phyloP scores from a whole-genome alignment of 2,797 vertebrate genomes.

The Tympanoctomys barrerae region DNA sequence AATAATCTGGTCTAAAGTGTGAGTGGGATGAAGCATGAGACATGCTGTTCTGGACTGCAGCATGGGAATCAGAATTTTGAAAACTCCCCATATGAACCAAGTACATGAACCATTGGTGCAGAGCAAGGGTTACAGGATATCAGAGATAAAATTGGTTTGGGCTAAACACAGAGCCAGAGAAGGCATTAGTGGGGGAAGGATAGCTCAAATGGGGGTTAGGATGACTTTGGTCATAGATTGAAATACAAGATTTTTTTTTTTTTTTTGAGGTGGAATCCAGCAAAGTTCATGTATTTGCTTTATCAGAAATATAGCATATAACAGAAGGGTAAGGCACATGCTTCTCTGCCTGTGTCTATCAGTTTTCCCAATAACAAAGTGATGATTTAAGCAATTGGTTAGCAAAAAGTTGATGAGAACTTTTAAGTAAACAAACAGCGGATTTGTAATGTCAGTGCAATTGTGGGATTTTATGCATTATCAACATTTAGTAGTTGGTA shows the following conservation, averaged over 20 bases:
- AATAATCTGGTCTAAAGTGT: neutral
- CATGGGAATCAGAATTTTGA: neutral
- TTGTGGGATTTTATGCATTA: neutral
- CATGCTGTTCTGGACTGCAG: neutral
- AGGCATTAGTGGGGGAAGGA: neutral
- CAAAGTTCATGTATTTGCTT: constrained; percentile 19
- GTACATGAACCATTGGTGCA: neutral
- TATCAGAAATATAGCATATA: neutral
- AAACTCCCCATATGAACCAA: constrained; percentile 10
- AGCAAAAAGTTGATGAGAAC: neutral
- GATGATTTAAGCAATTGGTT: neutral
- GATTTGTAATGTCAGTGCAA: neutral
- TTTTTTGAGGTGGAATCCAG: constrained; percentile 31
- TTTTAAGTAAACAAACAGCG: neutral
- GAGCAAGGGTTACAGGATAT: neutral
- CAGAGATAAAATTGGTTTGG: neutral
- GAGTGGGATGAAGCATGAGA: neutral
- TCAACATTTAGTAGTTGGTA: constrained; percentile 28
- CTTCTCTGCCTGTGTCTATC: neutral
- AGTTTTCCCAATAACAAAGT: neutral
- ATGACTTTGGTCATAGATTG: neutral
- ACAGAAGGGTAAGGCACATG: neutral
- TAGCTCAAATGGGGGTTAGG: neutral
- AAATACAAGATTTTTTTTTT: neutral
- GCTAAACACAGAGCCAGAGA: neutral